phyloP scores from a whole-genome alignment of 2,888 invertebrate genomes.

The Agriopis leucophaearia region DNA sequence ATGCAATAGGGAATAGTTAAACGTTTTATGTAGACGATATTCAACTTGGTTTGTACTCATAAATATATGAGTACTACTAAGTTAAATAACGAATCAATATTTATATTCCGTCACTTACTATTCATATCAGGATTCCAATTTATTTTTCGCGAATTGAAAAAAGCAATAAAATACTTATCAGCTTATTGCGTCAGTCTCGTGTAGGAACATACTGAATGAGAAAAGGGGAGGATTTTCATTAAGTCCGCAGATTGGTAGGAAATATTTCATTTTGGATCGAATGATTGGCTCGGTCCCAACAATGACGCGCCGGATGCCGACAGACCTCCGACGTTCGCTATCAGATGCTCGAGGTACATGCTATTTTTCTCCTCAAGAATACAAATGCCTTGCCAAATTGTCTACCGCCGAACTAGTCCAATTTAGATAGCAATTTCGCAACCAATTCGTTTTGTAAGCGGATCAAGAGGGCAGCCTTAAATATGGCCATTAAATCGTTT shows the following conservation, averaged over 20 bases:
- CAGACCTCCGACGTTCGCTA: conserved; percentile 75
- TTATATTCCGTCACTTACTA: conserved; percentile 39
- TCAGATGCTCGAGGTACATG: conserved; percentile 81
- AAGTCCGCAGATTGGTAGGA: conserved; percentile 69
- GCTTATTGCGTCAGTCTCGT: conserved; percentile 45
- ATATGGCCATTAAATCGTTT: conserved; percentile 81
- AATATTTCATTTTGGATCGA: conserved; percentile 76
- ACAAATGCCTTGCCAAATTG: conserved; percentile 86
- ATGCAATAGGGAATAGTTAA: conserved; percentile 50
- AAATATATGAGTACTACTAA: background rate
- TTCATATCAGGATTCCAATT: conserved; percentile 51
- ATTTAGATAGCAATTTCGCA: conserved; percentile 85
- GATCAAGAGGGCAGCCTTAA: conserved; percentile 82
- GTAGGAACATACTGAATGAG: conserved; percentile 62
- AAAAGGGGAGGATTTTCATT: conserved; percentile 69
- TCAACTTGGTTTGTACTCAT: background rate
- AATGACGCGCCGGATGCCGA: conserved; percentile 66
- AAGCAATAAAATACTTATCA: conserved; percentile 50
- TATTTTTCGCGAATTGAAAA: conserved; percentile 46
- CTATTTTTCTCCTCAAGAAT: conserved; percentile 84
- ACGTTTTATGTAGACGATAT: conserved; percentile 16
- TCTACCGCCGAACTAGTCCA: conserved; percentile 84
- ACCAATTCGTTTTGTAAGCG: conserved; percentile 84
- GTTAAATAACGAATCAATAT: conserved; percentile 33
- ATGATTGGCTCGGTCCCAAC: conserved; percentile 81